Conservation (phyloP, 2,888 invertebrate genomes). For the Tryphoninae sp. region DNA sequence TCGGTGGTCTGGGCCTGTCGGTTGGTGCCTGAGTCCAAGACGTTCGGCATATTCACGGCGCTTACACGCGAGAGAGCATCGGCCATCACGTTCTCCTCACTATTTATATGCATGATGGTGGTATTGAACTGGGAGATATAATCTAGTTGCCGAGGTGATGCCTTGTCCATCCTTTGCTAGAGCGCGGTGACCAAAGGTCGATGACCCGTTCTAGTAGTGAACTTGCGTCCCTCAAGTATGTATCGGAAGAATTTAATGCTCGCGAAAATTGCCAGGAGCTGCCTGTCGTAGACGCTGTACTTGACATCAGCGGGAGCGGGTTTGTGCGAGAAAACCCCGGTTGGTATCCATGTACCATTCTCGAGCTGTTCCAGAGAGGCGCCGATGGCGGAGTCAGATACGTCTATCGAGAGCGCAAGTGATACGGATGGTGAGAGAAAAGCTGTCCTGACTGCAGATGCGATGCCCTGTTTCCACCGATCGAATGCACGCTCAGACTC, state of each 20-base stretch:
- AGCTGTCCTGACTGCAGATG: no score
- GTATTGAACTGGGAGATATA: no score
- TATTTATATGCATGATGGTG: no score
- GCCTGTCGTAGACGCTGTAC: slow-evolving; percentile 69
- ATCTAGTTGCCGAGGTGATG: no score
- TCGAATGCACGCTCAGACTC: no score
- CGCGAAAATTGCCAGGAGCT: slow-evolving; percentile 68
- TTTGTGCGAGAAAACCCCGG: slow-evolving; percentile 38
- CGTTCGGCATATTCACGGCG: no score
- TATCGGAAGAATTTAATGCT: slow-evolving; percentile 63
- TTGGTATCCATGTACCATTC: slow-evolving; percentile 30
- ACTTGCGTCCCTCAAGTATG: slow-evolving; percentile 1
- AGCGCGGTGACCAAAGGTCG: neutral
- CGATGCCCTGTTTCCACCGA: no score
- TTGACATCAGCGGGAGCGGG: slow-evolving; percentile 64
- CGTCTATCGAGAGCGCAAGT: slow-evolving; percentile 53
- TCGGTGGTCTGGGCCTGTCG: no score
- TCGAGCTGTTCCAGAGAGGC: slow-evolving; percentile 65
- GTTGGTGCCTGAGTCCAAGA: no score
- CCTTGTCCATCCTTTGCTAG: no score
- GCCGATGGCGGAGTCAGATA: slow-evolving; percentile 67
- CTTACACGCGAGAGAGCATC: no score
- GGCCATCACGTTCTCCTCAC: no score
- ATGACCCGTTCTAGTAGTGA: neutral
- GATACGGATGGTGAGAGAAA: slow-evolving; percentile 30